Conservation (phyloP, 2,888 invertebrate genomes). For the Dynastes tityus region DNA sequence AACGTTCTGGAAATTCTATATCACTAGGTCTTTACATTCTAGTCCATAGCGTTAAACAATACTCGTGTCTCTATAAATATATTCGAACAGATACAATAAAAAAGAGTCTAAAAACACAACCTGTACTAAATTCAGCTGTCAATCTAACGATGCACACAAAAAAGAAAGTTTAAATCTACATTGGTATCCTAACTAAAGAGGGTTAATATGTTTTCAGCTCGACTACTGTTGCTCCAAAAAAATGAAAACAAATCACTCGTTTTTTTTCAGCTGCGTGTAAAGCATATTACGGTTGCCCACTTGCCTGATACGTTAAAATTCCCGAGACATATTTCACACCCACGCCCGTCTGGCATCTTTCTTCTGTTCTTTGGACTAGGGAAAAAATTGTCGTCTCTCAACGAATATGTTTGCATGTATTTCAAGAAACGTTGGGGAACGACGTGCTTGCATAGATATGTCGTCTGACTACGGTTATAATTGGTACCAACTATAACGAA, state of each 20-base stretch:
- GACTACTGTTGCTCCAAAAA: not conserved
- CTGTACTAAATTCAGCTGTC: slow-evolving; percentile 1
- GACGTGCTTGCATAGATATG: slow-evolving; percentile 5
- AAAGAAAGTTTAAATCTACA: not conserved
- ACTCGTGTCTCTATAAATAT: no score
- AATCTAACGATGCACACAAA: not conserved
- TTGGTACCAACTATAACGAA: not conserved
- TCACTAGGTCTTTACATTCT: no score
- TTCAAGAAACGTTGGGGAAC: not conserved
- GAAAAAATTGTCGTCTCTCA: slow-evolving; percentile 41
- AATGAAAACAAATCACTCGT: not conserved
- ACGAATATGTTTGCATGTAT: slow-evolving; percentile 32
- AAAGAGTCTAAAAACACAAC: not conserved
- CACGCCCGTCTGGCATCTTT: slow-evolving; percentile 31
- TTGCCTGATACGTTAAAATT: slow-evolving; percentile 31
- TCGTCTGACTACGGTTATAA: slow-evolving; percentile 18
- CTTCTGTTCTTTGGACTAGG: slow-evolving; percentile 25
- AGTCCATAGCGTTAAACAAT: no score
- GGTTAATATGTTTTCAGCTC: slow-evolving; percentile 30
- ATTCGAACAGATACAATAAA: no score
- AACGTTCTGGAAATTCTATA: no score
- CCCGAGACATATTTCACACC: slow-evolving; percentile 41
- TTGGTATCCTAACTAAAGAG: slow-evolving; percentile 11
- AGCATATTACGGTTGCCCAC: slow-evolving; percentile 21
- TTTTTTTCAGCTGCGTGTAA: not conserved